Evolutionary conservation across 2,113 vertebrate species (phyloP).

Genomic region (Poecilia latipinna): DNA sequence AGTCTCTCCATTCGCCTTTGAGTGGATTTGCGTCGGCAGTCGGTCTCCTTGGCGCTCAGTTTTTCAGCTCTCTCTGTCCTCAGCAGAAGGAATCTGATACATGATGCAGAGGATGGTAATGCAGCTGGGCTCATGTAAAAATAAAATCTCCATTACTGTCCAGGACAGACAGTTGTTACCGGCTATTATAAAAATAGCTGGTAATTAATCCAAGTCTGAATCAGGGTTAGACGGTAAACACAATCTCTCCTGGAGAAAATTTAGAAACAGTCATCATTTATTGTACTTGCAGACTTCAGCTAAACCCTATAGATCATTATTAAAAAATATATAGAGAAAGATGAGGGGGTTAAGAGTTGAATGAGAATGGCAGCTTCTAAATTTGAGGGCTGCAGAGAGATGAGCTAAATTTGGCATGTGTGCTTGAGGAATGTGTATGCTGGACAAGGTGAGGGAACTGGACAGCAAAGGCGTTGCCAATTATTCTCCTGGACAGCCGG

Average conservation of each 20-base stretch:
- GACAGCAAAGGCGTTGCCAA: conserved; percentile 19
- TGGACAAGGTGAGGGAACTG: conserved; percentile 41
- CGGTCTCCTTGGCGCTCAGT: conserved; percentile 33
- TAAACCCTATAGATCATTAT: conserved; percentile 24
- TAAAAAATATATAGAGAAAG: conserved; percentile 3
- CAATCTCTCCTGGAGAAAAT: conserved; percentile 28
- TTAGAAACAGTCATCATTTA: conserved; percentile 31
- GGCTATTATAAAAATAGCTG: conserved; percentile 46
- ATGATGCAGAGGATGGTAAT: conserved; percentile 61
- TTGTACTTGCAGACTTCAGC: conserved; percentile 10
- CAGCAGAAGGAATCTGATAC: conserved; percentile 54
- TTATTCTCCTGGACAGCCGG: conserved; percentile 38
- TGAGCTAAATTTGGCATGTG: conserved; percentile 53
- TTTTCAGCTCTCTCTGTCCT: conserved; percentile 36
- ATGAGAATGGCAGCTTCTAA: conserved; percentile 25
- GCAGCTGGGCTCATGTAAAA: conserved; percentile 68
- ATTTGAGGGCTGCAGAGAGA: conserved; percentile 25
- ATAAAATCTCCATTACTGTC: conserved; percentile 64
- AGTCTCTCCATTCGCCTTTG: conserved; percentile 39
- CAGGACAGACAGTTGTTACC: conserved; percentile 53
- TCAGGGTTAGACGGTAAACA: conserved; percentile 30
- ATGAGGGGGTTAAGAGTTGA: neutral
- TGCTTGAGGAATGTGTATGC: conserved; percentile 15
- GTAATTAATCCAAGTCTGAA: conserved; percentile 50
- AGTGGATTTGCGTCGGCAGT: conserved; percentile 42